Conservation (phyloP, 2,797 vertebrate species). For the Rachycentron canadum region DNA sequence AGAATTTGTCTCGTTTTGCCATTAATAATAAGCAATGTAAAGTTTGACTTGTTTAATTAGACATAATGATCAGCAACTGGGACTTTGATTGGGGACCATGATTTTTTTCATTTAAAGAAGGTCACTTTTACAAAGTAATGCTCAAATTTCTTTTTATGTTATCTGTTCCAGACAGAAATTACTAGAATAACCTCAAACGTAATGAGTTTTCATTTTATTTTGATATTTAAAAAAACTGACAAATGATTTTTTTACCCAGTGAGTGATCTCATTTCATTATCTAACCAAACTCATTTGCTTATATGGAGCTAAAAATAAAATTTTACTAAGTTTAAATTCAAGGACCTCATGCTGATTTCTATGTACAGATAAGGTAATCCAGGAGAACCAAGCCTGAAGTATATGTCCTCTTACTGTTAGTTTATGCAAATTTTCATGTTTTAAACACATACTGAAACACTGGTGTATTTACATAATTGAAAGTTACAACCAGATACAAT, state of each 20-base stretch:
- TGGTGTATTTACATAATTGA: slow-evolving; percentile 45
- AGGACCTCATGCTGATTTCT: background rate
- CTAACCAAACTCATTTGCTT: background rate
- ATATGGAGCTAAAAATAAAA: background rate
- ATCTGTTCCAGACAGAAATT: background rate
- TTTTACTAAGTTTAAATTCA: background rate
- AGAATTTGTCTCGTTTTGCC: background rate
- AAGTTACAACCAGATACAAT: slow-evolving; percentile 29
- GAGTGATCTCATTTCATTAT: background rate
- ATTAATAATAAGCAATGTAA: background rate
- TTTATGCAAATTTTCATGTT: slow-evolving; percentile 38
- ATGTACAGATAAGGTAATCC: background rate
- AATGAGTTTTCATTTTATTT: background rate
- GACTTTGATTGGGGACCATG: background rate
- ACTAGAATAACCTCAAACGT: background rate
- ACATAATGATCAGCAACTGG: background rate
- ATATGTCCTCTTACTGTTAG: slow-evolving; percentile 5
- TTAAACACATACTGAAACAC: background rate
- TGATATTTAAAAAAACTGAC: background rate
- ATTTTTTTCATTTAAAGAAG: background rate
- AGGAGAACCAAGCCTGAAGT: background rate
- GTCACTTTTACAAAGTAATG: background rate
- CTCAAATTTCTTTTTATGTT: background rate
- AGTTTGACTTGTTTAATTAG: background rate
- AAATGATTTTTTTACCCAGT: background rate